Conservation (phyloP, 2,113 vertebrate genomes). For the Cacatua alba region DNA sequence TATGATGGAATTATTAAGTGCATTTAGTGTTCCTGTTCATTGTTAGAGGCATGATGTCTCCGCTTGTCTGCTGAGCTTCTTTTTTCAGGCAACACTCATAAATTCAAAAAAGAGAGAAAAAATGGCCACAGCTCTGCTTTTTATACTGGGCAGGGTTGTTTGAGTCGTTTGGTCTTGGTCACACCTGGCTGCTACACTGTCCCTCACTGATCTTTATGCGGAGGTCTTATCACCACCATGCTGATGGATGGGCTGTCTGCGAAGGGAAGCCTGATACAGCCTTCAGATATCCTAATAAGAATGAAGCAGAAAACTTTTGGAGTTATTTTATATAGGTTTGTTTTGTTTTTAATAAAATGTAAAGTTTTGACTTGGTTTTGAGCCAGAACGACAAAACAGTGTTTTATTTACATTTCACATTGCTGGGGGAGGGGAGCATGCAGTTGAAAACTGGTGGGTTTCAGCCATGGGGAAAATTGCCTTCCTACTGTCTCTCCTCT, state of each 20-base stretch:
- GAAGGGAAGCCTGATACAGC: background rate
- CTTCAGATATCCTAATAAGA: background rate
- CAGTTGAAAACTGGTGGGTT: background rate
- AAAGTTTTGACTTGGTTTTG: background rate
- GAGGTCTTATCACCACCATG: background rate
- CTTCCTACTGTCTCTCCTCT: slow-evolving; percentile 1
- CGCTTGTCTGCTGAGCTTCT: background rate
- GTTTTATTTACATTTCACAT: background rate
- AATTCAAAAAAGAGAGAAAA: background rate
- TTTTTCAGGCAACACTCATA: background rate
- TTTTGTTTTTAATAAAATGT: background rate
- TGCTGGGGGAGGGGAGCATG: background rate
- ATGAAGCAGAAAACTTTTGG: background rate
- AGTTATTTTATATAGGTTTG: background rate
- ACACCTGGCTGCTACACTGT: background rate
- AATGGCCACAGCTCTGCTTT: background rate
- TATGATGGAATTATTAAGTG: background rate
- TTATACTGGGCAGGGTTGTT: background rate
- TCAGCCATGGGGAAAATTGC: background rate
- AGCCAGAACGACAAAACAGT: background rate
- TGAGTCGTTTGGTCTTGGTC: background rate
- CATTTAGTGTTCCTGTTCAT: slow-evolving; percentile 24
- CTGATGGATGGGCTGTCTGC: background rate
- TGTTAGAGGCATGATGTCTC: background rate
- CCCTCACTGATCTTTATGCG: background rate